Percentiles rank a stretch among this genome's conserved stretches.
Evolutionary conservation across 2,113 vertebrate genomes (phyloP).

Genomic region (Tetrax tetrax): DNA sequence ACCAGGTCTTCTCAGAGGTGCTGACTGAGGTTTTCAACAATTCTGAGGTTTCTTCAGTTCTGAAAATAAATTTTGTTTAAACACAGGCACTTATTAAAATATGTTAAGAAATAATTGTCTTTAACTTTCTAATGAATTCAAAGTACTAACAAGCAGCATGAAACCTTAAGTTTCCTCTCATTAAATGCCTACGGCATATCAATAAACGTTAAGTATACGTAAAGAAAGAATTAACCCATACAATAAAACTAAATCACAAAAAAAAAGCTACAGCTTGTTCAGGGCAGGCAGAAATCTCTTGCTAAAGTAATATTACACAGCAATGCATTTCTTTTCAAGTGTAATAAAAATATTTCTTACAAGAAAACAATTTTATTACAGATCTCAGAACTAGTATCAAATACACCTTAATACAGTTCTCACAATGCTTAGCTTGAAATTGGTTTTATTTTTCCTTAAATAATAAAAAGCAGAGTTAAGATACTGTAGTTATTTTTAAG

Average conservation of each 20-base stretch:
- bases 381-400: not conserved
- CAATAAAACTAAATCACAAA: not conserved
- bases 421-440: not conserved
- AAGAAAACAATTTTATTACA: not conserved
- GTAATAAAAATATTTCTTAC: not conserved
- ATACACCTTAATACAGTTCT: not conserved
- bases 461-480: not conserved
- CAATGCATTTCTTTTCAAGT: not conserved
- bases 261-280: not conserved
- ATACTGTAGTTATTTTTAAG: not conserved
- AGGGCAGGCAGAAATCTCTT: not conserved
- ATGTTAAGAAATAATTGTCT: not conserved
- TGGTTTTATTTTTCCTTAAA: not conserved
- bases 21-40: slow-evolving; percentile 79
- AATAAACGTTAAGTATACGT: not conserved
- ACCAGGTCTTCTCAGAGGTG: slow-evolving; percentile 29
- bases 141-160: not conserved
- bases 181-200: not conserved
- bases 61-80: slow-evolving; percentile 53
- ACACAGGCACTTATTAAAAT: not conserved
- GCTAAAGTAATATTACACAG: not conserved
- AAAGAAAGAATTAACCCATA: not conserved
- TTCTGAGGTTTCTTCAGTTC: slow-evolving; percentile 86
- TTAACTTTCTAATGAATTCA: not conserved
- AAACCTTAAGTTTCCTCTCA: not conserved